These are phyloP conservation scores for Drosophila lini DNA, from an alignment of 1,140 invertebrate species.

Conservation along the genomic window DNA sequence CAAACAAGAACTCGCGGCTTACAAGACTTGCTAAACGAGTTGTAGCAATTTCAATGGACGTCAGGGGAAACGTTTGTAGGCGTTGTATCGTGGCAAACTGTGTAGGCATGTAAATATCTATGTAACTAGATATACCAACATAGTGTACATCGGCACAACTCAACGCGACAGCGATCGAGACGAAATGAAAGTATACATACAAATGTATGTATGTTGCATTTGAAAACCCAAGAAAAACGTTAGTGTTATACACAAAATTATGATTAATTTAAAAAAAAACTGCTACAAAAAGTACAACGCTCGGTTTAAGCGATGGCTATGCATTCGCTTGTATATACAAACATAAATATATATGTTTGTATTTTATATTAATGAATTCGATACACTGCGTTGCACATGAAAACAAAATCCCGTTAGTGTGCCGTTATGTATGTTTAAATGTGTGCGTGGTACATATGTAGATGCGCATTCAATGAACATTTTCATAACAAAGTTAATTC, in stretches of 20 bases:
- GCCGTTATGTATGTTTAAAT: not conserved
- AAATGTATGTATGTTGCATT: not conserved
- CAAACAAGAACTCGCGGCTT: constrained; percentile 39
- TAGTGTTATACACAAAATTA: not conserved
- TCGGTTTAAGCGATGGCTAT: not conserved
- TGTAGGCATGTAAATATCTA: constrained; percentile 23
- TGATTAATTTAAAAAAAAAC: not conserved
- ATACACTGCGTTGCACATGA: constrained; percentile 25
- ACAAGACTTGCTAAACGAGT: constrained; percentile 69
- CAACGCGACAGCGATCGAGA: not conserved
- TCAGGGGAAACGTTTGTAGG: constrained; percentile 46
- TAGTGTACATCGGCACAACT: constrained; percentile 2
- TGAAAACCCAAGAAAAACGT: constrained; percentile 1
- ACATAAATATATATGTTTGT: not conserved
- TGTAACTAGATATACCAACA: constrained; percentile 20
- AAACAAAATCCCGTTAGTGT: not conserved
- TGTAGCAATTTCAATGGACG: constrained; percentile 35
- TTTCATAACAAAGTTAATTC: not conserved
- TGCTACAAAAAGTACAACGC: not conserved
- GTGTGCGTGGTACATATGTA: not conserved
- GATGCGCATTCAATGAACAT: not conserved
- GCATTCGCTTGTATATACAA: not conserved
- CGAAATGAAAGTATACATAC: constrained; percentile 10
- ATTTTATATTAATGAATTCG: constrained; percentile 29
- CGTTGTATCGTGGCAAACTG: constrained; percentile 26